These are phyloP conservation scores for Amaurobius ferox DNA, from an alignment of 2,888 invertebrate species.

Conservation along the genomic window DNA sequence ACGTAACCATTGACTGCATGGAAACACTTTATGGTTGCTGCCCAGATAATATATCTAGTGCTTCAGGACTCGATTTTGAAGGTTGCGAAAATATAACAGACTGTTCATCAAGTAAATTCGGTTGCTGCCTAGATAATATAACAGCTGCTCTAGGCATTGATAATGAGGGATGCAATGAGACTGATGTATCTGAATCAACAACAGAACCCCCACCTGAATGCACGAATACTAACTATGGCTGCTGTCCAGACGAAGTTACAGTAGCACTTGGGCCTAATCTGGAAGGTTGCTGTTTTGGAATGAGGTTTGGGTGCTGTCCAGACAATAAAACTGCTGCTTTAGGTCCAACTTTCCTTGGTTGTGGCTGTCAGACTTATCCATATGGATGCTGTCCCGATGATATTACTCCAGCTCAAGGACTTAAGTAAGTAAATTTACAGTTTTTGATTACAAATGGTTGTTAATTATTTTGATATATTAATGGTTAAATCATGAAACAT, in stretches of 20 bases:
- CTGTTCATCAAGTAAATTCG: conserved; percentile 75
- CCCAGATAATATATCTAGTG: conserved; percentile 81
- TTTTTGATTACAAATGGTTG: not conserved
- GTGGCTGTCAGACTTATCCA: conserved; percentile 69
- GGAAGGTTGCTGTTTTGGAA: conserved; percentile 74
- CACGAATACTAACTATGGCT: conserved; percentile 81
- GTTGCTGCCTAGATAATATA: conserved; percentile 90
- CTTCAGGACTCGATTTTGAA: conserved; percentile 86
- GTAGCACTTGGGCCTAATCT: conserved; percentile 73
- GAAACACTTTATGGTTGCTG: conserved; percentile 82
- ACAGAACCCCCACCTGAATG: conserved; percentile 68
- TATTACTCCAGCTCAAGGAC: conserved; percentile 86
- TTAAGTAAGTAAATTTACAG: conserved; percentile 80
- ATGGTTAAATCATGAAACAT: no score
- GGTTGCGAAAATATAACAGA: conserved; percentile 75
- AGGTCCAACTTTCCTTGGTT: conserved; percentile 78
- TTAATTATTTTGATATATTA: no score
- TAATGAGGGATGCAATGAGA: conserved; percentile 78
- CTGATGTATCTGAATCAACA: conserved; percentile 6
- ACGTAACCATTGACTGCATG: conserved; percentile 29
- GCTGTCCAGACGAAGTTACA: conserved; percentile 87
- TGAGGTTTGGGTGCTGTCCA: conserved; percentile 82
- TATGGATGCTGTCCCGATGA: conserved; percentile 68
- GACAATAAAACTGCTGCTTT: conserved; percentile 82
- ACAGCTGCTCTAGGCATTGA: conserved; percentile 81